Evolutionary conservation across 2,888 invertebrate genomes (phyloP).

Genomic region (Odontocolon sp.): DNA sequence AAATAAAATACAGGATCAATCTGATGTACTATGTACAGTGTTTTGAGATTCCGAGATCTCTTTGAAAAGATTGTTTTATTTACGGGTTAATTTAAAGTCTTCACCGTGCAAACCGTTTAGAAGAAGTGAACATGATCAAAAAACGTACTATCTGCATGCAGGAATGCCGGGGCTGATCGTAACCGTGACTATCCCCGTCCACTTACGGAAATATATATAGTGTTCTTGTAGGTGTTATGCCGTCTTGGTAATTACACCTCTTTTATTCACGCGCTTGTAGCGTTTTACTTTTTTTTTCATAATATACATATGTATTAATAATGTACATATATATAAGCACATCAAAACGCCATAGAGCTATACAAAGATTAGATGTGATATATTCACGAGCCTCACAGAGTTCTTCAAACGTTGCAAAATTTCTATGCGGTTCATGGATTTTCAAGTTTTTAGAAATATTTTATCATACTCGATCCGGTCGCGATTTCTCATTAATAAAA

Average conservation of each 20-base stretch:
- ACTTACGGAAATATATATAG: constrained; percentile 11
- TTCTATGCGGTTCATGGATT: background rate
- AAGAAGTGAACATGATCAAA: background rate
- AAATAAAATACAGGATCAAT: too few relatives aligned
- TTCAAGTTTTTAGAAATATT: background rate
- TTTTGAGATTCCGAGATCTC: too few relatives aligned
- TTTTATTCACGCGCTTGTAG: constrained; percentile 25
- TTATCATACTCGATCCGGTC: background rate
- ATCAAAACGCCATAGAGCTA: too few relatives aligned
- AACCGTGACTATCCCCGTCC: constrained; percentile 19
- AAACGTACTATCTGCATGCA: background rate
- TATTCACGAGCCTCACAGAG: too few relatives aligned
- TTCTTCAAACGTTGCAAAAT: constrained; percentile 8
- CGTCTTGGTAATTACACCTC: constrained; percentile 39
- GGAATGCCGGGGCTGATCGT: constrained; percentile 19
- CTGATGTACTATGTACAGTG: too few relatives aligned
- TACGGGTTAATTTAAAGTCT: background rate
- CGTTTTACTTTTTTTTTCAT: background rate
- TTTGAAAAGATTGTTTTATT: background rate
- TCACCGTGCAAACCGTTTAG: background rate
- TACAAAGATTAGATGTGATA: background rate
- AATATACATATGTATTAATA: background rate
- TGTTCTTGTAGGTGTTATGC: constrained; percentile 24
- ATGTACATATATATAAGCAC: too few relatives aligned
- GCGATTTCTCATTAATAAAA: constrained; percentile 2